phyloP scores from a whole-genome alignment of 2,888 invertebrate genomes.

The Eristalis intricaria region DNA sequence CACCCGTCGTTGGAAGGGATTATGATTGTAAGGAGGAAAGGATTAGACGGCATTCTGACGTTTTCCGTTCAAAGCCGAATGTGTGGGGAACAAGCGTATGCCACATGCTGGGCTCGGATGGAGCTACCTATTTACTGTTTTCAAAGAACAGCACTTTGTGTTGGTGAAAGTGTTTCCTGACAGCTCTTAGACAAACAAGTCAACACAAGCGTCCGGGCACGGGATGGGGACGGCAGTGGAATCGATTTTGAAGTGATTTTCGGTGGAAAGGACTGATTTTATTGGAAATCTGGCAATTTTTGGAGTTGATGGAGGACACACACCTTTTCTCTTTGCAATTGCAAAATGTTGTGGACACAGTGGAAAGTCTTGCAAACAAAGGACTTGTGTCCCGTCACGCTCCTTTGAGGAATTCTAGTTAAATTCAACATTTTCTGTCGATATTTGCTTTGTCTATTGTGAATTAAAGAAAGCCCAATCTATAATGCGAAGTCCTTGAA shows the following conservation, averaged over 20 bases:
- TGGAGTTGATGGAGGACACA: background rate
- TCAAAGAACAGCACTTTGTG: background rate
- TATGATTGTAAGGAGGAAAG: conserved; percentile 26
- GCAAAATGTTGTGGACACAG: background rate
- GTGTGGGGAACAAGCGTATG: background rate
- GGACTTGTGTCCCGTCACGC: background rate
- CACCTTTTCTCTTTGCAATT: background rate
- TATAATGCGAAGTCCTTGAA: too few relatives aligned
- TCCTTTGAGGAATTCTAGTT: background rate
- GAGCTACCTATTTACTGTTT: background rate
- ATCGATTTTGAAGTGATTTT: background rate
- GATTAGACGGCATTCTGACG: conserved; percentile 1
- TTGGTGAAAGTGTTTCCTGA: background rate
- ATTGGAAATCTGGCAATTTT: background rate
- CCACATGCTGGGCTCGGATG: background rate
- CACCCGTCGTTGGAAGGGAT: conserved; percentile 9
- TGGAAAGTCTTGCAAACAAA: background rate
- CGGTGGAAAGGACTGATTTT: background rate
- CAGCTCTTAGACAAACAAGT: background rate
- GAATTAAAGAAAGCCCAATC: too few relatives aligned
- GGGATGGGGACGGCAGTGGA: background rate
- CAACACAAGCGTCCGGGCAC: background rate
- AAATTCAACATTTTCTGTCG: too few relatives aligned
- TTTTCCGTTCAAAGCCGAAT: background rate
- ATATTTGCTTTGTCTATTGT: too few relatives aligned